These are phyloP conservation scores for Engraulis encrasicolus DNA, from an alignment of 2,113 vertebrate species.

Conservation along the genomic window DNA sequence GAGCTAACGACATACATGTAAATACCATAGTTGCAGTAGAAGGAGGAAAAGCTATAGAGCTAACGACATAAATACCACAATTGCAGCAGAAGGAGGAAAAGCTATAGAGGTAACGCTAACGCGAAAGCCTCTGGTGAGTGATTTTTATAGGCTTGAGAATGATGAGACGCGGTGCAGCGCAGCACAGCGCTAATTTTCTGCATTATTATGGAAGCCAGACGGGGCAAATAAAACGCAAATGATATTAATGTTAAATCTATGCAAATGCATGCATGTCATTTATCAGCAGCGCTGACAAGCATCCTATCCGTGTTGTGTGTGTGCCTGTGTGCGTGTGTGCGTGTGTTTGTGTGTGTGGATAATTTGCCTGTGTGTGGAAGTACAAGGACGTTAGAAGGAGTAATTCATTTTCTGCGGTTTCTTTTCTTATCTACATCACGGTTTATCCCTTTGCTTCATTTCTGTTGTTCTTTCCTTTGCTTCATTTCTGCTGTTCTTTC, in stretches of 20 bases:
- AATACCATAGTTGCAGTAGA: too few species aligned
- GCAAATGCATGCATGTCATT: constrained; percentile 97
- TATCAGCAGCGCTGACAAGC: constrained; percentile 95
- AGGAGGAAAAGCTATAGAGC: too few species aligned
- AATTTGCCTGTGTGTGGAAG: constrained; percentile 87
- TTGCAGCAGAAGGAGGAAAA: background rate
- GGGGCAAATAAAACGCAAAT: constrained; percentile 75
- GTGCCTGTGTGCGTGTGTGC: too few species aligned
- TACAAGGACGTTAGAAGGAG: constrained; percentile 89
- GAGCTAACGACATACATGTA: too few species aligned
- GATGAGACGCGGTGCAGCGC: constrained; percentile 71
- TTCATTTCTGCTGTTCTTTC: constrained; percentile 49
- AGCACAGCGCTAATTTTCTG: constrained; percentile 75
- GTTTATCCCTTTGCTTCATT: too few species aligned
- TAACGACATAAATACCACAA: too few species aligned
- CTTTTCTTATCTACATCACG: too few species aligned
- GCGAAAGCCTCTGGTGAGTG: background rate
- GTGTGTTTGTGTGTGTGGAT: too few species aligned
- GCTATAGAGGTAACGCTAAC: too few species aligned
- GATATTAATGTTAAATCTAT: constrained; percentile 94
- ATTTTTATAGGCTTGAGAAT: constrained; percentile 34
- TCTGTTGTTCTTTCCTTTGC: too few species aligned
- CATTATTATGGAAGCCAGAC: constrained; percentile 86
- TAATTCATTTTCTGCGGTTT: constrained; percentile 88
- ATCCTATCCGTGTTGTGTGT: too few species aligned